A percentile compares a stretch with the other conserved stretches of the same genome.
phyloP scores from a whole-genome alignment of 1,140 invertebrate genomes.

The Steinernema feltiae region DNA sequence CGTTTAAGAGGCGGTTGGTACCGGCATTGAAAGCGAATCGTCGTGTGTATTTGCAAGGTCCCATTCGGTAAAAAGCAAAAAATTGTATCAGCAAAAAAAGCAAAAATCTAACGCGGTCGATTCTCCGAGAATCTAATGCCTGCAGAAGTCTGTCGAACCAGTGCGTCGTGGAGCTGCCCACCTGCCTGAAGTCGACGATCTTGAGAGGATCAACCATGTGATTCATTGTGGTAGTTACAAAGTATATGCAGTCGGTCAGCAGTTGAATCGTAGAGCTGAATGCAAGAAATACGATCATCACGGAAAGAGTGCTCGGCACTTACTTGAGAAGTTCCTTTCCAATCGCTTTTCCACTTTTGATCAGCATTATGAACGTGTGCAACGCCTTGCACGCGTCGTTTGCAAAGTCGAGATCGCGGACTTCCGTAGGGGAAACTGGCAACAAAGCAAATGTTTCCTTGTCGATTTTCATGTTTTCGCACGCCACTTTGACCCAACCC shows the following conservation, averaged over 20 bases:
- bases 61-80: no score
- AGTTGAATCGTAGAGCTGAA: conserved; percentile 77
- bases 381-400: conserved; percentile 79
- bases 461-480: conserved; percentile 87
- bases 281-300: conserved; percentile 17
- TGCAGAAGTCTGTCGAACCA: no score
- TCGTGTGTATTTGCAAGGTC: no score
- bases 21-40: no score
- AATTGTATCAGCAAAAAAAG: no score
- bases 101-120: no score
- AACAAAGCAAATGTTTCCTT: conserved; percentile 97
- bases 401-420: conserved; percentile 95
- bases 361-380: conserved; percentile 48
- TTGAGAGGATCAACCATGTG: conserved; percentile 89
- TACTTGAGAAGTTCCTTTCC: conserved; percentile 54
- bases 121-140: no score
- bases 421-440: conserved; percentile 85
- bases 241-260: conserved; percentile 76
- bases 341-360: conserved; percentile 48
- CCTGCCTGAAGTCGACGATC: conserved; percentile 76
- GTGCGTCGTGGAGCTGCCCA: no score
- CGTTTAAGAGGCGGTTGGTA: no score
- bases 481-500: conserved; percentile 68
- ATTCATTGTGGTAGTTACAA: conserved; percentile 90
- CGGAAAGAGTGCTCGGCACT: conserved; percentile 18